Evolutionary conservation across 2,888 invertebrate species (phyloP), one percentile per base, ranked within the genome.

Genomic region (Disparrhopalites patrizii): DNA sequence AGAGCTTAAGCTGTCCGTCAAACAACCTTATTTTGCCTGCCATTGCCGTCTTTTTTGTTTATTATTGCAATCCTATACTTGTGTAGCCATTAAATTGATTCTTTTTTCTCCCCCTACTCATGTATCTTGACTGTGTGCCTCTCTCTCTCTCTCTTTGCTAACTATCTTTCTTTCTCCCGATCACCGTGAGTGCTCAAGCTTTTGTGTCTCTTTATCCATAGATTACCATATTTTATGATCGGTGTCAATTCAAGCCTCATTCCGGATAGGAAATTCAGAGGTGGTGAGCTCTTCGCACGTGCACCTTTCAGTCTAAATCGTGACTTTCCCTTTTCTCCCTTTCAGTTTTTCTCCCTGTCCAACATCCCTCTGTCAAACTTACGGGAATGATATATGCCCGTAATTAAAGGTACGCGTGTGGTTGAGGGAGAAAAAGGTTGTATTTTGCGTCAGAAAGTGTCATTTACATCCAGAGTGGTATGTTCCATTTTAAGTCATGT

Each of bases 1-100:
- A 70, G 58, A 60, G 50, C 33, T 54, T 20, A 57, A 40, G 28
- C 62, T 67, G 69, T 65, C 67, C 54, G 58, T 69, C 69, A 69
- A 64, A 66, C 47, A 43, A 62, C 38, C 23, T 27, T 33, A 57
- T 50, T 54, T 43, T 63, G 23, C 33, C 18, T 40, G 36, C 15
- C 28, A 63, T 23, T 52, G 28, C 40, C 40, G 15, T 40, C 20
- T 28, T 61, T 51, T 47, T 43, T 30, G 7, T 40, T n/a, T 30
- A 54, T 43, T 62, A 54, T 55, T 62, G 62, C 51, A 33, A 62
- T 28, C 43, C 52, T 38, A 43, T 15, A 20, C n/a, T 20, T 43
- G 8, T 43, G 43, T 43, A 43, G 43, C 5, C 43, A 43, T 43
- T 20, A 43, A 43, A 43, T 43, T 43, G 43, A 43, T 43, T 43